Evolutionary conservation across 2,113 vertebrate species (phyloP), one percentile per base, ranked within the genome.

Genomic region (Lonchura striata): DNA sequence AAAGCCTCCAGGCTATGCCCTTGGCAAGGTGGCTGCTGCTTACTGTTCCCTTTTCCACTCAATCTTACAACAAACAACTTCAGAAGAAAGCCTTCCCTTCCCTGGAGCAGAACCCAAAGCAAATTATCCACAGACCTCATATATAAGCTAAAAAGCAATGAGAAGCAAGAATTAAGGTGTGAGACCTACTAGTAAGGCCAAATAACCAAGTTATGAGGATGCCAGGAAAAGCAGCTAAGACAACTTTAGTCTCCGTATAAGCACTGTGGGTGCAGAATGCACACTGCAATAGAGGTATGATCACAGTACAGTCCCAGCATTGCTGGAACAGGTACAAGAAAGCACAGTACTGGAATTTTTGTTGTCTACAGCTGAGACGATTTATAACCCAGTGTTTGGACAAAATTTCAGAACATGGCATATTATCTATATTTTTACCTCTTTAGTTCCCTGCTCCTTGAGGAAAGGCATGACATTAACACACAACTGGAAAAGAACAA

Each of bases 21-120:
- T 47, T 20, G 42, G 96, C 94, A 92, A 94, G 52, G 91, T 64
- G 47, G 46, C 50, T 92, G 33, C 80, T 86, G n/a, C 61, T 72
- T n/a, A 31, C 78, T 79, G 47, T 18, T 77, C 52, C 69, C 59
- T 42, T 74, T 83, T 44, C 68, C 65, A 64, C 39, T 54, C 42
- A 24, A 1, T 11, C 54, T 53, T 37, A 54, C 4, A 87, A 82
- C 30, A 88, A 76, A 60, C 41, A 76, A 10, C 72, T 81, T 81
- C 80, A 88, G 60, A 92, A n/a, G 33, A 22, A 78, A 88, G 30
- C 0, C 0, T n/a, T 85, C 39, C 53, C 54, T 77, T 59, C 54
- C 63, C 54, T 59, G 52, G 37, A 41, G 79, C 52, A 81, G 35
- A 71, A 69, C 20, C 46, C 76, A 82, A 88, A 74, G 25, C 50